Percentiles rank a stretch among this genome's conserved stretches.
These are phyloP conservation scores for Cyphomyrus discorhynchus DNA, from an alignment of 2,113 vertebrate species.

Conservation along the genomic window DNA sequence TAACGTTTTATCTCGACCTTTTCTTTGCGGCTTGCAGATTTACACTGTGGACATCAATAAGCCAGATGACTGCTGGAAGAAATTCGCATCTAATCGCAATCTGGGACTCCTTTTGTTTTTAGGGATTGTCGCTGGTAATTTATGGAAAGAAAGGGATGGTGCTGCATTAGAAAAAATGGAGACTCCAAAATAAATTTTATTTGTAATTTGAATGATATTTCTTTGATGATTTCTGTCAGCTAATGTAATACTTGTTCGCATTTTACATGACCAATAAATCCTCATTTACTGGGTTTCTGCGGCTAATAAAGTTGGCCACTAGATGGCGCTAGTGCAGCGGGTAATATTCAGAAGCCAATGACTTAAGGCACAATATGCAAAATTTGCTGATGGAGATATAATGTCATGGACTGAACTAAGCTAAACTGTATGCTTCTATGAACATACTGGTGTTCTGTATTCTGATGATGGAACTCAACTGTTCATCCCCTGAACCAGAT, in stretches of 20 bases:
- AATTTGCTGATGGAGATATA: not conserved
- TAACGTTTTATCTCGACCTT: not conserved
- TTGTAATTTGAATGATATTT: not conserved
- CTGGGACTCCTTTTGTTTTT: constrained; percentile 76
- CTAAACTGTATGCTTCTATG: not conserved
- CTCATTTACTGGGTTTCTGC: not conserved
- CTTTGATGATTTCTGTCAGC: not conserved
- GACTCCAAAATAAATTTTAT: not conserved
- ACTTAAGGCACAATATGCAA: not conserved
- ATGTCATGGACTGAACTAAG: not conserved
- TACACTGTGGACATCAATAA: constrained; percentile 78
- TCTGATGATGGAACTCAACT: not conserved
- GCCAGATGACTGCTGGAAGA: constrained; percentile 88
- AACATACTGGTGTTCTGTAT: not conserved
- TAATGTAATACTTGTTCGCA: not conserved
- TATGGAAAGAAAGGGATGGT: constrained; percentile 66
- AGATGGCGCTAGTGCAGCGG: not conserved
- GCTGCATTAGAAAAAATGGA: constrained; percentile 27
- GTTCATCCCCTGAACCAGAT: not conserved
- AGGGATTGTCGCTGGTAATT: constrained; percentile 79
- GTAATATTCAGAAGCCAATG: not conserved
- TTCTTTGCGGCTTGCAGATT: constrained; percentile 59
- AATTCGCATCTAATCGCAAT: constrained; percentile 83
- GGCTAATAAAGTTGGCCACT: not conserved
- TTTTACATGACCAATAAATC: not conserved